Conservation (phyloP, 2,888 invertebrate species). For the Drosophila falleni region DNA sequence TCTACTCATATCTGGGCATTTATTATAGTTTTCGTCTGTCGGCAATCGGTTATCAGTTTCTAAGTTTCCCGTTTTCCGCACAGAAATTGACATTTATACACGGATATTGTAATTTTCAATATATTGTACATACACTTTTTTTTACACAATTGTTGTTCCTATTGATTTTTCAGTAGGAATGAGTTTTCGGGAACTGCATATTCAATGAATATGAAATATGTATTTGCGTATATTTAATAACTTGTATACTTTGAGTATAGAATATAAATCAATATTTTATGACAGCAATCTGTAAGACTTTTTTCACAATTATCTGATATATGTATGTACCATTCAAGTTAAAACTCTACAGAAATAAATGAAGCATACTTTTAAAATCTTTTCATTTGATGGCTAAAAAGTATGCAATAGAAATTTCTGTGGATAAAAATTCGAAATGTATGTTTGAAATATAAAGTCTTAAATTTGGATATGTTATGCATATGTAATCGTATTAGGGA, state of each 20-base stretch:
- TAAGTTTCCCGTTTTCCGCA: slow-evolving; percentile 39
- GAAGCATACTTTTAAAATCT: background rate
- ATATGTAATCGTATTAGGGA: slow-evolving; percentile 13
- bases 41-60: slow-evolving; percentile 14
- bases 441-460: slow-evolving; percentile 4
- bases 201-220: slow-evolving; percentile 3
- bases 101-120: slow-evolving; percentile 35
- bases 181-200: background rate
- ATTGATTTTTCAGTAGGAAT: slow-evolving; percentile 19
- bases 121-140: slow-evolving; percentile 13
- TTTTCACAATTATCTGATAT: slow-evolving; percentile 19
- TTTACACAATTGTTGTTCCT: slow-evolving; percentile 10
- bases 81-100: slow-evolving; percentile 76
- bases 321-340: background rate
- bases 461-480: slow-evolving; percentile 36
- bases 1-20: slow-evolving; percentile 8
- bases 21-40: slow-evolving; percentile 4
- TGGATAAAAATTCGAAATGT: background rate
- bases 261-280: slow-evolving; percentile 20
- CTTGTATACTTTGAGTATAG: slow-evolving; percentile 25
- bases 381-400: background rate
- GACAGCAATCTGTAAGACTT: slow-evolving; percentile 25
- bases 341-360: background rate
- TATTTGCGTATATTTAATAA: background rate
- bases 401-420: background rate